A percentile compares a stretch with the other conserved stretches of the same genome.
Evolutionary conservation across 1,140 invertebrate genomes (phyloP).

Genomic region (Drosophila oshimai): DNA sequence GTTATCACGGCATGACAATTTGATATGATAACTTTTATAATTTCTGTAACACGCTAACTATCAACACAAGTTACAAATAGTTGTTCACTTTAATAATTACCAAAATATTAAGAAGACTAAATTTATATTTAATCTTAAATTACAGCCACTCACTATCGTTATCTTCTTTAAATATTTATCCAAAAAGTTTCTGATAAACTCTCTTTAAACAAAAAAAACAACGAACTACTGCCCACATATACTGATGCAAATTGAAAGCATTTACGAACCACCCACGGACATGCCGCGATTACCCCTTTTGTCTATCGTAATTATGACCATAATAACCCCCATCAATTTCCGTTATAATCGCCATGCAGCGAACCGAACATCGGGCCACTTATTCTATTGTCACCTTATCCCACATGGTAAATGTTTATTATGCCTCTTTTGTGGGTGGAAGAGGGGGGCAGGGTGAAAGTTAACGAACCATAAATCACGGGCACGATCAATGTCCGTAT

Average conservation of each 20-base stretch:
- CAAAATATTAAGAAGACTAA: background rate
- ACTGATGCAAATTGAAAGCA: background rate
- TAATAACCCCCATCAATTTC: constrained; percentile 58
- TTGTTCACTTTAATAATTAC: background rate
- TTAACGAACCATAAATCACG: constrained; percentile 61
- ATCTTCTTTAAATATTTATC: background rate
- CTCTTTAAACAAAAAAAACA: too few relatives aligned
- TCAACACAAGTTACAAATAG: background rate
- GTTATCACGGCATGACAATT: background rate
- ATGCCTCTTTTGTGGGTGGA: constrained; percentile 3
- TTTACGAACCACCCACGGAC: constrained; percentile 6
- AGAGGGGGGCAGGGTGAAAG: constrained; percentile 5
- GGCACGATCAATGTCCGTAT: constrained; percentile 56
- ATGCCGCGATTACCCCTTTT: constrained; percentile 2
- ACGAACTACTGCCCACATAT: background rate
- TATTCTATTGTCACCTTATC: constrained; percentile 56
- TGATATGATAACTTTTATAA: background rate
- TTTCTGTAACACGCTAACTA: background rate
- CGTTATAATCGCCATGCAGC: constrained; percentile 43
- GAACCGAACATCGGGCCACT: constrained; percentile 38
- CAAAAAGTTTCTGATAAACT: too few relatives aligned
- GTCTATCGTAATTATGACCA: constrained; percentile 48
- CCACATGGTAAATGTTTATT: constrained; percentile 35
- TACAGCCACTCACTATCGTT: too few relatives aligned
- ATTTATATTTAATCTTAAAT: background rate